Conservation (phyloP, 1,140 invertebrate genomes). For the Sminthurides bifidus region DNA sequence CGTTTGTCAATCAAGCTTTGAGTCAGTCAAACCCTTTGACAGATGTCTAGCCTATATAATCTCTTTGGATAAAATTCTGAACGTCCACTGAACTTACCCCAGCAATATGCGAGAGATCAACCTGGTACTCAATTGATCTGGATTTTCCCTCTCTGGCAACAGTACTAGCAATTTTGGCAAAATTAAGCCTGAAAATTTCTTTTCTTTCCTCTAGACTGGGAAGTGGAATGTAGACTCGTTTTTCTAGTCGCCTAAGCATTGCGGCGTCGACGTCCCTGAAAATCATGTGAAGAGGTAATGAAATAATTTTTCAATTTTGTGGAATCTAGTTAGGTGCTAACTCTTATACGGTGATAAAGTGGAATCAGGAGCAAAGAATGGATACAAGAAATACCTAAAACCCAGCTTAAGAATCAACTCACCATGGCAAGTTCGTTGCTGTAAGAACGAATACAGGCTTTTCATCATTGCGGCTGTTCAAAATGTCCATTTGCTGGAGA, state of each 20-base stretch:
- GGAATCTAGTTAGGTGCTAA: background rate
- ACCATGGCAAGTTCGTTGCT: constrained; percentile 86
- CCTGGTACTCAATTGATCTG: constrained; percentile 35
- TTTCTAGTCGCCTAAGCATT: constrained; percentile 74
- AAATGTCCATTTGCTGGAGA: constrained; percentile 81
- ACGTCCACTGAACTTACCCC: background rate
- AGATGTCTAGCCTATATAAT: no score
- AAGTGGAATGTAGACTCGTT: constrained; percentile 66
- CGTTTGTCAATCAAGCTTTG: no score
- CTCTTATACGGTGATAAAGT: background rate
- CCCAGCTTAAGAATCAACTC: constrained; percentile 11
- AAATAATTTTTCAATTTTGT: background rate
- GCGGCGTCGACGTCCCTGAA: constrained; percentile 75
- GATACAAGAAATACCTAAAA: no score
- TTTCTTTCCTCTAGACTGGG: constrained; percentile 53
- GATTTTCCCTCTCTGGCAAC: constrained; percentile 36
- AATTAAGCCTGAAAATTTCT: constrained; percentile 51
- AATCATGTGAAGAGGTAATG: constrained; percentile 3
- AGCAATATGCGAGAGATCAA: constrained; percentile 36
- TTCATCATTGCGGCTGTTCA: no score
- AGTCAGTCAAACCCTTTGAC: no score
- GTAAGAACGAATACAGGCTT: constrained; percentile 67
- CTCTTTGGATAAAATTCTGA: background rate
- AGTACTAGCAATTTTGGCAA: constrained; percentile 40
- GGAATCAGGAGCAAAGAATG: no score